A percentile compares a stretch with the other conserved stretches of the same genome.
Evolutionary conservation across 2,888 invertebrate genomes (phyloP).

Genomic region (Leucophenga maculata): DNA sequence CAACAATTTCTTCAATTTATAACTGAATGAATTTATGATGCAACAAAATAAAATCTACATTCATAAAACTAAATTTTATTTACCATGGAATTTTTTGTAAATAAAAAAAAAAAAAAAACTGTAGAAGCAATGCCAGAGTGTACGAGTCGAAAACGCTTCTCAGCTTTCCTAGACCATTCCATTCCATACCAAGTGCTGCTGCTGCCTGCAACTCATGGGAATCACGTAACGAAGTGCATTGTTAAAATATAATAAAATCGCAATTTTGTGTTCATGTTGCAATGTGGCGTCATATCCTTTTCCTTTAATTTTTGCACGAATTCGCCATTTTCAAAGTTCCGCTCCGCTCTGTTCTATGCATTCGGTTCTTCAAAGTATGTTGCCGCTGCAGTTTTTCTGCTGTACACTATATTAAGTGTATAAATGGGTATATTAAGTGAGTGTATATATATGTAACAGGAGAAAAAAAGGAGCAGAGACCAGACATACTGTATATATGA

Average conservation of each 20-base stretch:
- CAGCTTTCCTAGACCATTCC: too few species aligned
- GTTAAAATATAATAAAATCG: conserved; percentile 65
- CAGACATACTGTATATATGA: too few species aligned
- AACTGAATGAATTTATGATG: conserved; percentile 20
- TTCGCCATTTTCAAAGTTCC: conserved; percentile 63
- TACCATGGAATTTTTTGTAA: not conserved
- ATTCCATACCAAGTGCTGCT: not conserved
- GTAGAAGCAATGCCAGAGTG: not conserved
- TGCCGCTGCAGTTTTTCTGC: not conserved
- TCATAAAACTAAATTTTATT: conserved; percentile 17
- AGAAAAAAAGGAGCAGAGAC: too few species aligned
- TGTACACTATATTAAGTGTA: not conserved
- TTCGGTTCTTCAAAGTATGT: conserved; percentile 26
- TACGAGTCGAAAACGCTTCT: not conserved
- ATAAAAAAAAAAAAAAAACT: too few species aligned
- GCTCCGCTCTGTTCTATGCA: conserved; percentile 32
- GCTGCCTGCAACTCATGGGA: conserved; percentile 60
- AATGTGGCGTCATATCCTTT: conserved; percentile 65
- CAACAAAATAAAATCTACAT: conserved; percentile 1
- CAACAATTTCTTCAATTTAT: conserved; percentile 21
- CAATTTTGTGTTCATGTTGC: conserved; percentile 66
- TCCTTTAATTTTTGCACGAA: conserved; percentile 66
- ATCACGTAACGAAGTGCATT: conserved; percentile 67
- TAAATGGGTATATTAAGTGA: too few species aligned
- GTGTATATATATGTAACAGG: too few species aligned